A percentile compares a stretch with the other conserved stretches of the same genome.
phyloP scores from a whole-genome alignment of 2,797 vertebrate species.

The Sandelia bainsii region DNA sequence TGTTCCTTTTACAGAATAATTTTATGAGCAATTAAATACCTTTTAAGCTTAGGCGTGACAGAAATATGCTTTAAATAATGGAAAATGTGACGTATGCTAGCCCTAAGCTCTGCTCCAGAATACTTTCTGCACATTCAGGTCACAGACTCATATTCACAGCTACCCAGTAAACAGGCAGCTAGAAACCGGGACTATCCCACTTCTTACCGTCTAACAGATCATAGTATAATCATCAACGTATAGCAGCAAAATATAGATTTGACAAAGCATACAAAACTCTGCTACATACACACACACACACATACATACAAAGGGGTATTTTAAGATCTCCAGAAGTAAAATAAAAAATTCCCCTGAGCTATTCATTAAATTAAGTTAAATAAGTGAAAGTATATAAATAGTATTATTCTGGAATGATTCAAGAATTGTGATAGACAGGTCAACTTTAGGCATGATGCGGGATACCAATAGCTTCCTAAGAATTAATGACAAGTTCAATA shows the following conservation, averaged over 20 bases:
- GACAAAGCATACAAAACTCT: not conserved
- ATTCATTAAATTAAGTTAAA: slow-evolving; percentile 3
- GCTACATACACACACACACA: not conserved
- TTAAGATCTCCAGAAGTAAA: not conserved
- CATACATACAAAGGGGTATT: too few relatives aligned
- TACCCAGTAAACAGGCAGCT: slow-evolving; percentile 40
- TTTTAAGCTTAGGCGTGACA: slow-evolving; percentile 48
- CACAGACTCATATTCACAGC: slow-evolving; percentile 44
- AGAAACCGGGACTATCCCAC: slow-evolving; percentile 20
- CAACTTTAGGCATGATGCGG: not conserved
- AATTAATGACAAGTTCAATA: not conserved
- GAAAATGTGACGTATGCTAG: slow-evolving; percentile 66
- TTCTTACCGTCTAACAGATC: not conserved
- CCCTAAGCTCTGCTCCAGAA: slow-evolving; percentile 55
- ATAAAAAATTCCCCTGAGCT: not conserved
- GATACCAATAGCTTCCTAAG: not conserved
- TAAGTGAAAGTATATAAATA: not conserved
- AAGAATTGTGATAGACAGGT: not conserved
- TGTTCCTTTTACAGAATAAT: slow-evolving; percentile 11
- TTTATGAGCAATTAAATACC: slow-evolving; percentile 54
- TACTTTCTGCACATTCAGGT: slow-evolving; percentile 61
- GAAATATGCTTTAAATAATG: slow-evolving; percentile 69
- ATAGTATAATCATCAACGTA: not conserved
- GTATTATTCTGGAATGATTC: not conserved
- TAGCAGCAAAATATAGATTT: not conserved